Conservation (phyloP, 2,888 invertebrate genomes). For the Sarcophaga rosellei region DNA sequence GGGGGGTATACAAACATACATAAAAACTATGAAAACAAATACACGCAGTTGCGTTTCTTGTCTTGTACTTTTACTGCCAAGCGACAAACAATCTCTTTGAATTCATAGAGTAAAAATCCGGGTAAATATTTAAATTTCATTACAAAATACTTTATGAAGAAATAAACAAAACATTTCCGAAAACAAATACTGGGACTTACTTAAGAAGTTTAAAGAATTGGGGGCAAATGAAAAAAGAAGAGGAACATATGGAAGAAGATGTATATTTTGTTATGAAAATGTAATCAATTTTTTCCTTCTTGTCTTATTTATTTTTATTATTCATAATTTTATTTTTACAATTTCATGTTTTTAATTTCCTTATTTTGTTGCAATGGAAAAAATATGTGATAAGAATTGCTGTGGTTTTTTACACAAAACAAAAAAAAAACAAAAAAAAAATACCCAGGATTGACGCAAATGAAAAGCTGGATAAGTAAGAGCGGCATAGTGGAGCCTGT, state of each 20-base stretch:
- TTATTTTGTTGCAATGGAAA: not conserved
- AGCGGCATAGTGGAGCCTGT: not conserved
- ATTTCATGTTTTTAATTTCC: not conserved
- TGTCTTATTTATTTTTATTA: not conserved
- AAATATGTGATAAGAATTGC: not conserved
- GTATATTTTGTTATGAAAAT: not conserved
- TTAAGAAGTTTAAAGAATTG: not conserved
- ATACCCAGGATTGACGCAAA: not conserved
- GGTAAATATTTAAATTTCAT: constrained; percentile 48
- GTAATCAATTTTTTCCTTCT: not conserved
- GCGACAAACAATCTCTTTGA: not conserved
- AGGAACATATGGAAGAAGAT: too few relatives aligned
- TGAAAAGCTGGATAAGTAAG: not conserved
- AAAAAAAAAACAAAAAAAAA: too few relatives aligned
- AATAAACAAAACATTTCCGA: constrained; percentile 1
- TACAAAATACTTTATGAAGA: constrained; percentile 31
- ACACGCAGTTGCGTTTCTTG: constrained; percentile 4
- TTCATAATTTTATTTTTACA: not conserved
- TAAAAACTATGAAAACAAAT: constrained; percentile 10
- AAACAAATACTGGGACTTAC: not conserved
- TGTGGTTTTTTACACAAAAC: not conserved
- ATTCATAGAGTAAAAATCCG: not conserved
- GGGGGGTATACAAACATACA: constrained; percentile 22
- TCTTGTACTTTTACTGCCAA: not conserved
- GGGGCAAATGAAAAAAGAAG: not conserved